Evolutionary conservation across 2,888 invertebrate genomes (phyloP).

Genomic region (Mesorhabditis sp.): DNA sequence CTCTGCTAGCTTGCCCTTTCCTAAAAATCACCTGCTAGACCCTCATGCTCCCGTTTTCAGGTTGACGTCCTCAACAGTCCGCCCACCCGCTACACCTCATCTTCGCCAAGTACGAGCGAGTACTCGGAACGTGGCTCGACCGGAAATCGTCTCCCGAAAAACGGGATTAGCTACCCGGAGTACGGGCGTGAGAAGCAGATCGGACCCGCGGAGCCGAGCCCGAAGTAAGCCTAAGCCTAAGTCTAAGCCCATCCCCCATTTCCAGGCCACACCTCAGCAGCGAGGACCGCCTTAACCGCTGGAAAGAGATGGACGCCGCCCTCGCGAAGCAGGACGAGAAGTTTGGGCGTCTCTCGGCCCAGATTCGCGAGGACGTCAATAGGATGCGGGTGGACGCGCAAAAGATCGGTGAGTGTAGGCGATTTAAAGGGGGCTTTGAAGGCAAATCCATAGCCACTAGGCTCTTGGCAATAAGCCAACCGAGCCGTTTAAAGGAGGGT

Average conservation of each 20-base stretch:
- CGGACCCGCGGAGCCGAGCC: not conserved
- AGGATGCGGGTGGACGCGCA: not conserved
- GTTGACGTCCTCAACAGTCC: not conserved
- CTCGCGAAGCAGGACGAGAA: not conserved
- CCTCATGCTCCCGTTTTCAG: not conserved
- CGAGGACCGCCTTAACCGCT: not conserved
- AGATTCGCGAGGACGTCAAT: not conserved
- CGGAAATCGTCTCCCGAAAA: not conserved
- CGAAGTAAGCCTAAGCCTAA: not conserved
- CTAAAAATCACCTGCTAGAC: too few relatives aligned
- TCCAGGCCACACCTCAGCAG: not conserved
- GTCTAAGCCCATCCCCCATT: not conserved
- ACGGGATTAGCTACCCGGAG: slow-evolving; percentile 2
- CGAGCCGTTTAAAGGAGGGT: too few relatives aligned
- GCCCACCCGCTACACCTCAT: not conserved
- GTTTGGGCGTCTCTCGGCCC: not conserved
- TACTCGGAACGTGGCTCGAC: not conserved
- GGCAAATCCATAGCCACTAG: too few relatives aligned
- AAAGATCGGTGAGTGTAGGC: not conserved
- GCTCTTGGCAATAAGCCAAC: too few relatives aligned
- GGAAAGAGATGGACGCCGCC: not conserved
- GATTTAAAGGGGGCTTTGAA: too few relatives aligned
- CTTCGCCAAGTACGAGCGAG: slow-evolving; percentile 4
- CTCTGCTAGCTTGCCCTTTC: too few relatives aligned
- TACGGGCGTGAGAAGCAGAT: not conserved